phyloP scores from a whole-genome alignment of 2,888 invertebrate species.

The Ferrisia virgata region DNA sequence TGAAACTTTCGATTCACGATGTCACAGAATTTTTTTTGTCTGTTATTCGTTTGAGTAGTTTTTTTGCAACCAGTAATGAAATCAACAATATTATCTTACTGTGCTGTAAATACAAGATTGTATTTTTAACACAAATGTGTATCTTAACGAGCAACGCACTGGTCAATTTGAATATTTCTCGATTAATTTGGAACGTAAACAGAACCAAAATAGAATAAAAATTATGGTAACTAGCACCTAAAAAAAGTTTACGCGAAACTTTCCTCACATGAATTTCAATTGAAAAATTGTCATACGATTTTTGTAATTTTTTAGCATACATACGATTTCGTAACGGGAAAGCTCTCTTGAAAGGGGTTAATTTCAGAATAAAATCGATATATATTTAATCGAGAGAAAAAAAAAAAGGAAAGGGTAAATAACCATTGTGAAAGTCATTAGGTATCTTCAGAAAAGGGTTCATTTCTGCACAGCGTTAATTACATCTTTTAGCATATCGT shows the following conservation, averaged over 20 bases:
- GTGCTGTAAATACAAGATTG: too few relatives aligned
- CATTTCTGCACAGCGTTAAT: constrained; percentile 71
- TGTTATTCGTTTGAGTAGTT: too few relatives aligned
- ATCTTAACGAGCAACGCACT: not conserved
- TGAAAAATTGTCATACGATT: not conserved
- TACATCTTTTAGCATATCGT: constrained; percentile 69
- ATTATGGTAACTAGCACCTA: constrained; percentile 22
- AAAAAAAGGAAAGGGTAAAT: too few relatives aligned
- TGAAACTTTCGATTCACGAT: too few relatives aligned
- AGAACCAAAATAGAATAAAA: not conserved
- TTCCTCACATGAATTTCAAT: not conserved
- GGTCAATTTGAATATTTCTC: not conserved
- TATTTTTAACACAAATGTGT: not conserved
- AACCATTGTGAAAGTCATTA: not conserved
- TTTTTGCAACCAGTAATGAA: too few relatives aligned
- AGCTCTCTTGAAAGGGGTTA: not conserved
- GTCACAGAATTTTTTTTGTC: too few relatives aligned
- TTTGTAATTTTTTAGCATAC: not conserved
- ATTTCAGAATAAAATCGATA: not conserved
- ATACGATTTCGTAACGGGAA: not conserved
- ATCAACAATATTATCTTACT: too few relatives aligned
- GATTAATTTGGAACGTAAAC: not conserved
- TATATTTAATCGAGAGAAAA: not conserved
- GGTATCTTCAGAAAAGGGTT: not conserved
- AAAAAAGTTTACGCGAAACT: not conserved